Percentiles rank a stretch among this genome's conserved stretches.
phyloP scores from a whole-genome alignment of 2,888 invertebrate species.

The Dryobota labecula region DNA sequence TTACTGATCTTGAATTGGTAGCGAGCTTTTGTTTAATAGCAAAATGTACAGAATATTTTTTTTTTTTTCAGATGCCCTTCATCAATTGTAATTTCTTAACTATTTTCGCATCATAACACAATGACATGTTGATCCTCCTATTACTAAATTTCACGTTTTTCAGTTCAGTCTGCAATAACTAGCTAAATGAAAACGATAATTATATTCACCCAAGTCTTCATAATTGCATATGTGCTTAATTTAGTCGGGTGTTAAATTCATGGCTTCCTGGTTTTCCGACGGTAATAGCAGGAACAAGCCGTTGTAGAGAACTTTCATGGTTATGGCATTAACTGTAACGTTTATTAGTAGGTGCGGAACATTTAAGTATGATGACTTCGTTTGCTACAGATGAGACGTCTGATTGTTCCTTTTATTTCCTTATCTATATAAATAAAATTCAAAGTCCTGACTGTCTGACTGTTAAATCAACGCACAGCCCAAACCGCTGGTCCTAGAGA shows the following conservation, averaged over 20 bases:
- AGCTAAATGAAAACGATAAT: slow-evolving; percentile 35
- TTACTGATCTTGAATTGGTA: neutral
- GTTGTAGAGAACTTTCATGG: neutral
- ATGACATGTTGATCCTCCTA: neutral
- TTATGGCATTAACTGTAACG: slow-evolving; percentile 23
- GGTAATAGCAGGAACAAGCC: slow-evolving; percentile 13
- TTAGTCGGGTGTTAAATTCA: slow-evolving; percentile 30
- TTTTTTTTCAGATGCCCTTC: neutral
- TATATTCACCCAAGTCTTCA: slow-evolving; percentile 28
- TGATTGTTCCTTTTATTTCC: too few relatives aligned
- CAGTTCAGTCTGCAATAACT: slow-evolving; percentile 9
- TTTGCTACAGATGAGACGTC: too few relatives aligned
- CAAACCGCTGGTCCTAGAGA: too few relatives aligned
- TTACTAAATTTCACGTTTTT: too few relatives aligned
- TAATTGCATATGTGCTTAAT: slow-evolving; percentile 20
- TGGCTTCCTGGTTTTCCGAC: slow-evolving; percentile 11
- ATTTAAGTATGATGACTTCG: neutral
- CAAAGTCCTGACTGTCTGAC: too few relatives aligned
- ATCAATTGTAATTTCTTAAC: neutral
- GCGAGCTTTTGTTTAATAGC: neutral
- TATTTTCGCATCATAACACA: neutral
- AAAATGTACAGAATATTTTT: neutral
- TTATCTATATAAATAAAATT: too few relatives aligned
- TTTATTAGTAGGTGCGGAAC: slow-evolving; percentile 8
- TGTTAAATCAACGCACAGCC: too few relatives aligned